Percentiles rank a stretch among this genome's conserved stretches.
Evolutionary conservation across 2,113 vertebrate species (phyloP).

Genomic region (Xiphophorus couchianus): DNA sequence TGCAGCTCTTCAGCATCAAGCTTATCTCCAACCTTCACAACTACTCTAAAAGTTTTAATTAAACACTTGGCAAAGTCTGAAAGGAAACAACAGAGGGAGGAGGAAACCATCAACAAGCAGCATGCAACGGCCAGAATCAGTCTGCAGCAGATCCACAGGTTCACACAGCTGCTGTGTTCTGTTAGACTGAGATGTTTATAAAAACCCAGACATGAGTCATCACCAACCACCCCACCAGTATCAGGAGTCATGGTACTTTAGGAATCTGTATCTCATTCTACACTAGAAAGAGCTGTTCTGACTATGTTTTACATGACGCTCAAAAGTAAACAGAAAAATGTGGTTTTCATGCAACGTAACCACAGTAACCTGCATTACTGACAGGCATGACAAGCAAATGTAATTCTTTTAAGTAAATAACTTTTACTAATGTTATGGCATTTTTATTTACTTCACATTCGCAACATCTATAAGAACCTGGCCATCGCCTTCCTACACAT

Average conservation of each 20-base stretch:
- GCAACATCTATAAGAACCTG: neutral
- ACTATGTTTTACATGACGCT: neutral
- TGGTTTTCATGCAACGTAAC: neutral
- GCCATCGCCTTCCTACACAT: no score
- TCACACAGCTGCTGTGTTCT: neutral
- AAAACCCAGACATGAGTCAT: neutral
- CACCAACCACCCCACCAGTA: neutral
- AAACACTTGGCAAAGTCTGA: conserved; percentile 45
- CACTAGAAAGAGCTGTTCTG: neutral
- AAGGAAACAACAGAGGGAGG: neutral
- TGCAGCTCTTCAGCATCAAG: conserved; percentile 24
- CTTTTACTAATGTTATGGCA: neutral
- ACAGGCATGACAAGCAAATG: neutral
- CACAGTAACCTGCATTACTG: neutral
- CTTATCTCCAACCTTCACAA: conserved; percentile 60
- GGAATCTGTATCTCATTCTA: neutral
- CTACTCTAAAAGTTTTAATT: conserved; percentile 69
- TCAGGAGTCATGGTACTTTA: neutral
- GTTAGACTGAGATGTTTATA: neutral
- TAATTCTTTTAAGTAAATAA: neutral
- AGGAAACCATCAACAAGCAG: conserved; percentile 12
- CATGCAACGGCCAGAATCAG: neutral
- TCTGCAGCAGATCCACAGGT: neutral
- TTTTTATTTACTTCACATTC: neutral
- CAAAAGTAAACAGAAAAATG: neutral